Base-by-base conservation (phyloP, 23 tunicate species). In the Oikopleura albicans region DNA sequence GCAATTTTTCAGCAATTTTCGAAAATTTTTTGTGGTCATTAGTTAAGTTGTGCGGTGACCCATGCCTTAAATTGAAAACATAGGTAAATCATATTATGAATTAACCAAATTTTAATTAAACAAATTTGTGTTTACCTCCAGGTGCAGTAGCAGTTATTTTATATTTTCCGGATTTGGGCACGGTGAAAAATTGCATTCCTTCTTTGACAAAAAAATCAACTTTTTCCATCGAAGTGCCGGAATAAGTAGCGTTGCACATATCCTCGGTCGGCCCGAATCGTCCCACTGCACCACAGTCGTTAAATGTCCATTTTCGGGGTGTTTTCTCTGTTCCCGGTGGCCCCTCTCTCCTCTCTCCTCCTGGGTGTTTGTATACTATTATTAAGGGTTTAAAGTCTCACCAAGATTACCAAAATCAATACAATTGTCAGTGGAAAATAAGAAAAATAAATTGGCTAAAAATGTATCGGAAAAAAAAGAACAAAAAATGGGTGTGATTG, bases 261-360 rank as follows among this genome's bases (percentile, higher is more conserved):
- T 76, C 39, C 57, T 87, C 87, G 35, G 88, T 87, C 0, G 99
- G 99, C 27, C 99, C 99, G 40, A 76, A 83, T 27, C 87, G 75
- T 4, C 96, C 96, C n/a, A 40, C 34, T 84, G 87, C 86, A 1
- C 96, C 96, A 66, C 99, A 95, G 49, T 84, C 86, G 83, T 85
- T 95, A 84, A 95, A 95, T 37, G 27, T 29, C 79, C 79, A 71
- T 2, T 16, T 71, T 12, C 36, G 36, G 79, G 34, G 28, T 31
- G 33, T 12, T 39, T 84, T 12, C 71, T 28, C 40, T n/a, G 35
- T 79, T 37, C n/a, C 0, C 39, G 85, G 85, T 39, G n/a, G 2
- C n/a, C 40, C 1, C 87, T 59, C 22, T n/a, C n/a, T n/a, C 39
- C 40, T 2, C 37, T 71, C 38, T 29, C 34, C 56, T 41, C 75